Base-by-base conservation (phyloP, 2,888 invertebrate species). In the Agrenia bidenticulata region DNA sequence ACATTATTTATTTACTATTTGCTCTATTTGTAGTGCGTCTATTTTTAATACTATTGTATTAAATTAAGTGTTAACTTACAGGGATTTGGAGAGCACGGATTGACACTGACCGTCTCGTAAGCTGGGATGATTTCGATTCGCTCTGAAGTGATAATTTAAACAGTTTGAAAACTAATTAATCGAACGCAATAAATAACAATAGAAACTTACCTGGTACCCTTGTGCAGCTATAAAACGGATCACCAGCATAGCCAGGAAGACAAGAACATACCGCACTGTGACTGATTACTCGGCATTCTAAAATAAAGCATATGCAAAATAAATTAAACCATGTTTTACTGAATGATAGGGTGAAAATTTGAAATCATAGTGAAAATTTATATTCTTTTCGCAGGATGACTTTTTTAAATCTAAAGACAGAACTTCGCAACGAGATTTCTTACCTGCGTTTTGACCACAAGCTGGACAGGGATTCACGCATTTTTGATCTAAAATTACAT, bases 71-170 rank as follows among this genome's bases (percentile, higher is more conserved):
- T n/a, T 32, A 4, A 32, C 32, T 32, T 32, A 32, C 32, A 92
- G 13, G 90, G 90, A 49, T 89, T 88, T 58, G 90, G 90, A 78
- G 86, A 85, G 78, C 91, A 91, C 32, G 90, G 90, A 77, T 87
- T 63, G 23, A 21, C 70, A 5, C 37, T 57, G 9, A 37, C 42
- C 15, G 2, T 19, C 24, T 51, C 58, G 24, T 4, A 2, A 24
- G 17, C 9, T 21, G 57, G 58, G 49, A 53, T 39, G 32, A 23
- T 58, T 49, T 57, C 57, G 55, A 23, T 41, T 27, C 0, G 66
- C 57, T 19, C 56, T 39, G 17, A 51, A 26, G 49, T 55, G 15
- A 26, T 55, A 41, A 50, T 21, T 37, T 61, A 61, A 26, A 56
- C 58, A 32, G 56, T n/a, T n/a, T 32, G 32, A 7, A 32, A 32